A percentile compares a stretch with the other conserved stretches of the same genome.
Evolutionary conservation across 2,113 vertebrate genomes (phyloP).

Genomic region (Athene noctua): DNA sequence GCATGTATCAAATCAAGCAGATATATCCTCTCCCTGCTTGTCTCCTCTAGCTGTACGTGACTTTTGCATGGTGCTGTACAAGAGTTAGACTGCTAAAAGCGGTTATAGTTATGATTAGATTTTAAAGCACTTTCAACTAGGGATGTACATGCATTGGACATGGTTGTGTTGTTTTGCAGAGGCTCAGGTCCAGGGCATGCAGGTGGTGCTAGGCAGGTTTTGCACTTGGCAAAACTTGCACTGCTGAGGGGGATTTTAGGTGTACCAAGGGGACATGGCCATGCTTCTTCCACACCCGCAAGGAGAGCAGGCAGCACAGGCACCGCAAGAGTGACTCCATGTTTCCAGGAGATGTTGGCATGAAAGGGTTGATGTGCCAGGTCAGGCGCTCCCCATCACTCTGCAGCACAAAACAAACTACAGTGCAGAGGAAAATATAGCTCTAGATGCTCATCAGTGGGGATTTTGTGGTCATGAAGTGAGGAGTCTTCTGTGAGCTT

Average conservation of each 20-base stretch:
- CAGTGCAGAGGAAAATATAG: background rate
- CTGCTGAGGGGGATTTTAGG: background rate
- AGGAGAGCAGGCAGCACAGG: background rate
- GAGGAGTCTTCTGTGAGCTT: background rate
- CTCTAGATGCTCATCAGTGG: background rate
- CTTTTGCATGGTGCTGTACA: background rate
- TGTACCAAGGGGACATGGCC: background rate
- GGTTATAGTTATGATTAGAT: background rate
- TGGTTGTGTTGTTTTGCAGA: background rate
- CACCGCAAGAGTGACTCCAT: fast-evolving
- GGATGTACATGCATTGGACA: background rate
- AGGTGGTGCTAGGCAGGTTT: background rate
- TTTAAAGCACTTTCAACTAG: background rate
- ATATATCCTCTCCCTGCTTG: background rate
- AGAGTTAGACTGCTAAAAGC: background rate
- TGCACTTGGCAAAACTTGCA: background rate
- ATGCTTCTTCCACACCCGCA: background rate
- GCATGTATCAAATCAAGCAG: constrained; percentile 65
- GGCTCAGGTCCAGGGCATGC: background rate
- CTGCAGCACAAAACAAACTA: background rate
- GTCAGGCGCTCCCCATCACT: background rate
- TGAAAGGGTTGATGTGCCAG: fast-evolving
- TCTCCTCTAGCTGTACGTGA: background rate
- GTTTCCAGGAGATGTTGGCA: background rate
- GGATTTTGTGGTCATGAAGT: background rate